A percentile compares a stretch with the other conserved stretches of the same genome.
These are phyloP conservation scores for Nasua narica DNA, from an alignment of 2,797 vertebrate species.

Conservation along the genomic window DNA sequence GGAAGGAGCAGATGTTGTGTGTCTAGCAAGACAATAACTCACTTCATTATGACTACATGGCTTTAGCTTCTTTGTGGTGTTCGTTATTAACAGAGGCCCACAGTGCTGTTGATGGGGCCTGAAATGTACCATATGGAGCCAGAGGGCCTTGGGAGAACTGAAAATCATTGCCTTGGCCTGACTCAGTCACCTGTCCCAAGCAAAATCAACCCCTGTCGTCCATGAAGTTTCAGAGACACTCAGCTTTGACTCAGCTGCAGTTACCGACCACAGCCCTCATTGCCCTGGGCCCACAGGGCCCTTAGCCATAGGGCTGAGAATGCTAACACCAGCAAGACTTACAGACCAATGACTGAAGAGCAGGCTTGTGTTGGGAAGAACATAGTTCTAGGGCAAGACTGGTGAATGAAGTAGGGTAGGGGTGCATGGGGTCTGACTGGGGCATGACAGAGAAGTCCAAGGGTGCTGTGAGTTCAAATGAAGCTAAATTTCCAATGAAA, in stretches of 20 bases:
- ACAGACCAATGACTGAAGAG: background rate
- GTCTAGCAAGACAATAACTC: background rate
- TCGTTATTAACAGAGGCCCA: background rate
- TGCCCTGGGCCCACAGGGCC: background rate
- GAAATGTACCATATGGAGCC: background rate
- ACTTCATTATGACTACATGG: background rate
- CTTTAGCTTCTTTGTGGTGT: background rate
- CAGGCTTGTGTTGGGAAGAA: background rate
- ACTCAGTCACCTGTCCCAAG: background rate
- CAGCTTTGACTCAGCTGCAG: background rate
- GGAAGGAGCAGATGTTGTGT: background rate
- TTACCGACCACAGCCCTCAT: background rate
- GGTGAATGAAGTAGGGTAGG: background rate
- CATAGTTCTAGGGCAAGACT: background rate
- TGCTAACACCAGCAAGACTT: background rate
- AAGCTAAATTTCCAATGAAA: constrained; percentile 4
- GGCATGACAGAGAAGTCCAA: background rate
- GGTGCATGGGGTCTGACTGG: background rate
- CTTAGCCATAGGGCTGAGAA: background rate
- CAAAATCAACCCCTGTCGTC: background rate
- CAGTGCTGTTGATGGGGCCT: background rate
- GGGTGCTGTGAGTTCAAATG: background rate
- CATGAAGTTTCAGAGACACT: background rate
- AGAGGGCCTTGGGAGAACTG: background rate
- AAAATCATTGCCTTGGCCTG: background rate